phyloP scores from a whole-genome alignment of 2,113 vertebrate species.

The Bubo blakistoni region DNA sequence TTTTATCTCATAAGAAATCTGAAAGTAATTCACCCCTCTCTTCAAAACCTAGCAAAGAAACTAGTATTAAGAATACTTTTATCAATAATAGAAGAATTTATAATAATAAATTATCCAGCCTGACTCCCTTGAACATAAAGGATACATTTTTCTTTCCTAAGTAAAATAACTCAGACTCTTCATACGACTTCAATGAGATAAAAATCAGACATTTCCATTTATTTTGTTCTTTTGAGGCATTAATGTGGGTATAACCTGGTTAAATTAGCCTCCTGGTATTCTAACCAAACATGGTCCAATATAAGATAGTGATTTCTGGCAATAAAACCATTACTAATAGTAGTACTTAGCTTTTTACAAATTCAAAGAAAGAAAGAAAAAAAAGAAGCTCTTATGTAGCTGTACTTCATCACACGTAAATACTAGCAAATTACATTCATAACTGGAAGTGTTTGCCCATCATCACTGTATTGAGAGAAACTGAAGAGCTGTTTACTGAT shows the following conservation, averaged over 20 bases:
- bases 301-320: slow-evolving; percentile 32
- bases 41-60: not conserved
- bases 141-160: not conserved
- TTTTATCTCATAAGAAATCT: not conserved
- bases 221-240: not conserved
- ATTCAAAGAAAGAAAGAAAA: not conserved
- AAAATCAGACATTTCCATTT: not conserved
- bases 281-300: not conserved
- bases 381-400: not conserved
- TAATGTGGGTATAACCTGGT: not conserved
- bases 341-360: not conserved
- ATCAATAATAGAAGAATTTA: not conserved
- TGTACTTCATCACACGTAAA: not conserved
- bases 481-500: not conserved
- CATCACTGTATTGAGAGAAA: not conserved
- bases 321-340: slow-evolving; percentile 28
- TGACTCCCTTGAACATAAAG: not conserved
- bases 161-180: not conserved
- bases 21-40: not conserved
- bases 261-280: not conserved
- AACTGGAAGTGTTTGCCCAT: not conserved
- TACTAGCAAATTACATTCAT: not conserved
- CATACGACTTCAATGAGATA: not conserved
- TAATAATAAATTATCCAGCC: not conserved
- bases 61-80: not conserved